Evolutionary conservation across 2,888 invertebrate species (phyloP).

Genomic region (Drosophila mimetica): DNA sequence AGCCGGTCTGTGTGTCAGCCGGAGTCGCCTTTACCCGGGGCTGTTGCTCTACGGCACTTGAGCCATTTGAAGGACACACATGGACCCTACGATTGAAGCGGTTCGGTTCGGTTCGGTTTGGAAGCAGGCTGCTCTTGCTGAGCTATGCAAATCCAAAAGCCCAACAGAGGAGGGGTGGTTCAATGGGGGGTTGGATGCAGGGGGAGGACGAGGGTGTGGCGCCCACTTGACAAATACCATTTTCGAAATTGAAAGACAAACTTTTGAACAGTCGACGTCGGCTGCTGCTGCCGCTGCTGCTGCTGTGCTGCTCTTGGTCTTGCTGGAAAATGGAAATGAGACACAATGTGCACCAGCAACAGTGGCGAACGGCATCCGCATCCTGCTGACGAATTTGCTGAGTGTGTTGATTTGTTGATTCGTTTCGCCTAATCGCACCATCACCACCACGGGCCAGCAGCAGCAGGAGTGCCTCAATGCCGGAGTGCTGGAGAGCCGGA

Average conservation of each 20-base stretch:
- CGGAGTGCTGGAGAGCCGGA: conserved; percentile 11
- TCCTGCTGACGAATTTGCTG: conserved; percentile 81
- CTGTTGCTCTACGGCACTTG: conserved; percentile 62
- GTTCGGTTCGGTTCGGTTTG: conserved; percentile 8
- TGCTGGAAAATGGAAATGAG: conserved; percentile 73
- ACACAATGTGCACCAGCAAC: conserved; percentile 73
- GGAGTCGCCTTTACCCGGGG: conserved; percentile 21
- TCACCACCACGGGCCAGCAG: conserved; percentile 55
- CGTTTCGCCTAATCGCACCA: conserved; percentile 83
- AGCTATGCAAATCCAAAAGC: conserved; percentile 75
- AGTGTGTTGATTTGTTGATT: conserved; percentile 84
- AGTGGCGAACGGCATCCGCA: conserved; percentile 38
- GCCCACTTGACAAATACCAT: conserved; percentile 81
- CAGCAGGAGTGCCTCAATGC: too few species aligned
- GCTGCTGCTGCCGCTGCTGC: conserved; percentile 20
- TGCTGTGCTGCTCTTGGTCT: conserved; percentile 22
- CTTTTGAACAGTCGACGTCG: conserved; percentile 79
- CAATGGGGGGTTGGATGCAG: not conserved
- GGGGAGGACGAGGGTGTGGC: conserved; percentile 23
- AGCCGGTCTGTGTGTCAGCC: conserved; percentile 70
- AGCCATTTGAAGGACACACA: conserved; percentile 75
- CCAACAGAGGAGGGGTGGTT: conserved; percentile 56
- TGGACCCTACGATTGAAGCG: conserved; percentile 63
- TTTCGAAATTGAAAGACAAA: conserved; percentile 83
- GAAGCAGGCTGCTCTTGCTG: conserved; percentile 46